Evolutionary conservation across 1,140 invertebrate species (phyloP).

Genomic region (Callitettix versicolor): DNA sequence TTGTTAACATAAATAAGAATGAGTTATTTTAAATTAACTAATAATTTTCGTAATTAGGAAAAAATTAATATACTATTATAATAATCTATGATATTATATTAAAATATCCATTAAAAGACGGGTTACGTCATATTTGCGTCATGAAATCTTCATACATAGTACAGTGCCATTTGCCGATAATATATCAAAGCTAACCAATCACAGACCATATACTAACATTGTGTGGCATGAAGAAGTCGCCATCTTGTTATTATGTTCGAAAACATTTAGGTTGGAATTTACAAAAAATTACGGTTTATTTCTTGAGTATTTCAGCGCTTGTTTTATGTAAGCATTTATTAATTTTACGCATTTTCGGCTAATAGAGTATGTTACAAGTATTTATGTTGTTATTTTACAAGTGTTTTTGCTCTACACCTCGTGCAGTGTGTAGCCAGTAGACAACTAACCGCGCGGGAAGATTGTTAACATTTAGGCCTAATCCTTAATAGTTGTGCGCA

Average conservation of each 20-base stretch:
- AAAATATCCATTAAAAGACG: background rate
- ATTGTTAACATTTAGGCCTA: conserved; percentile 11
- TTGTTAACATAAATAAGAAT: too few species aligned
- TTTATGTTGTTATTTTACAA: background rate
- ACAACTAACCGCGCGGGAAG: conserved; percentile 24
- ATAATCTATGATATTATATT: too few species aligned
- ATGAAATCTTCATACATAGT: conserved; percentile 2
- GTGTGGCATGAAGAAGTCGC: conserved; percentile 13
- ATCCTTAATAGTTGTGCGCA: background rate
- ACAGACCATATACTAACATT: background rate
- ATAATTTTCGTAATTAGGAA: too few species aligned
- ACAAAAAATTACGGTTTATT: conserved; percentile 17
- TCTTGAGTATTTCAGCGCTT: background rate
- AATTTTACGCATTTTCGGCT: background rate
- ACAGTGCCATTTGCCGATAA: conserved; percentile 1
- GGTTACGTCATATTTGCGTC: conserved; percentile 8
- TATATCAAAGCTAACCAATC: conserved; percentile 3
- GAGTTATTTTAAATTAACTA: too few species aligned
- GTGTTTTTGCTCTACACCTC: conserved; percentile 7
- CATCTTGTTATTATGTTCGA: conserved; percentile 26
- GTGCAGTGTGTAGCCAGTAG: background rate
- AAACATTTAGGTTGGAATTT: conserved; percentile 22
- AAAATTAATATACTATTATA: too few species aligned
- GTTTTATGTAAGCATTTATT: conserved; percentile 7
- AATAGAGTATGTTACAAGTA: background rate